Evolutionary conservation across 2,113 vertebrate genomes (phyloP).

Genomic region (Ranitomeya imitator): DNA sequence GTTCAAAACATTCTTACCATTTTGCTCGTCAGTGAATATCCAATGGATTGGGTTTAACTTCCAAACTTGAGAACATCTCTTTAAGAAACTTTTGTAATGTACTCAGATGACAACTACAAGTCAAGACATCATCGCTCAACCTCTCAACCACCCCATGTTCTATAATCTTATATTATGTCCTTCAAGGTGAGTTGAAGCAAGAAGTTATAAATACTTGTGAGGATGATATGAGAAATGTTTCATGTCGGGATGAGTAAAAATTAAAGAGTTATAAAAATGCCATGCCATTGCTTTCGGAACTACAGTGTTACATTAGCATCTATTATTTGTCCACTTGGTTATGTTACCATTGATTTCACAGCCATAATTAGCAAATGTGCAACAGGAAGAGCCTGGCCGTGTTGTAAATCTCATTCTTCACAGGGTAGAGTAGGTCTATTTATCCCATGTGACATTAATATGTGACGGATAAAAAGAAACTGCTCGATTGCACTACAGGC

Average conservation of each 20-base stretch:
- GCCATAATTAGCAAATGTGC: not conserved
- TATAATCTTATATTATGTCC: too few species aligned
- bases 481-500: not conserved
- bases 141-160: too few species aligned
- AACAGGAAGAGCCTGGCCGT: not conserved
- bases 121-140: too few species aligned
- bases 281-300: not conserved
- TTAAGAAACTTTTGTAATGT: too few species aligned
- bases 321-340: not conserved
- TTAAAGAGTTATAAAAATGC: not conserved
- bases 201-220: too few species aligned
- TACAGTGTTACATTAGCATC: not conserved
- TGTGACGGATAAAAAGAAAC: not conserved
- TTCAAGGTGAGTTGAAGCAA: too few species aligned
- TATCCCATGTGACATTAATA: not conserved
- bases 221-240: too few species aligned
- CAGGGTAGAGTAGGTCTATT: not conserved
- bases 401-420: not conserved
- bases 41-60: too few species aligned
- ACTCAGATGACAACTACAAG: too few species aligned
- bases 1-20: too few species aligned
- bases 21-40: too few species aligned
- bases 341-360: not conserved
- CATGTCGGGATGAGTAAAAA: not conserved
- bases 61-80: too few species aligned